Evolutionary conservation across 2,797 vertebrate species (phyloP).

Genomic region (Tokudaia tokunoshimensis): DNA sequence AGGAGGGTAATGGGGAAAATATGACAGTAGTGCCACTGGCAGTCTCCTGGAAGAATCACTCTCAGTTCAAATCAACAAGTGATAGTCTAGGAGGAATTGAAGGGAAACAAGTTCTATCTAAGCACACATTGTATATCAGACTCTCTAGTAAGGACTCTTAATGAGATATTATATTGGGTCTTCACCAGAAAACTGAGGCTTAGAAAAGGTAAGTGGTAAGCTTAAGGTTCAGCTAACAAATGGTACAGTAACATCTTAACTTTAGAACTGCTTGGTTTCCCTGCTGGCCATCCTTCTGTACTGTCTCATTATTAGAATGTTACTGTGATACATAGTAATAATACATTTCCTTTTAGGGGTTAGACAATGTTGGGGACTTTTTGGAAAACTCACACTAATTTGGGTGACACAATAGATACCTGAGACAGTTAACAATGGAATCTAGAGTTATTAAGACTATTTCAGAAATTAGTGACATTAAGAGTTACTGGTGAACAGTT

Average conservation of each 20-base stretch:
- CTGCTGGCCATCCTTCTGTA: not conserved
- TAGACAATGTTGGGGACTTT: not conserved
- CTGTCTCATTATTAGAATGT: conserved; percentile 9
- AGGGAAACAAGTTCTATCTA: not conserved
- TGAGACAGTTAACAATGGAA: conserved; percentile 50
- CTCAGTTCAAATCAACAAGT: conserved; percentile 73
- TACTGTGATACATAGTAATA: conserved; percentile 36
- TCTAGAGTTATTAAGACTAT: conserved; percentile 55
- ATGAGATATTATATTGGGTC: not conserved
- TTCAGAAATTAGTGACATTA: conserved; percentile 38
- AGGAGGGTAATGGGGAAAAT: not conserved
- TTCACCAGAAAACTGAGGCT: conserved; percentile 3
- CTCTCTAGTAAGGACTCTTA: not conserved
- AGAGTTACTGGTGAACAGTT: conserved; percentile 45
- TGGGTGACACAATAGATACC: conserved; percentile 12
- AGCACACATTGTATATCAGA: not conserved
- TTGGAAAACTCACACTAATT: not conserved
- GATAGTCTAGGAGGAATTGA: conserved; percentile 24
- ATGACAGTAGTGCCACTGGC: not conserved
- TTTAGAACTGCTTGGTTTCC: not conserved
- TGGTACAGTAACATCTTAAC: conserved; percentile 6
- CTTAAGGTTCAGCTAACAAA: conserved; percentile 9
- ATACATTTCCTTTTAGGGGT: not conserved
- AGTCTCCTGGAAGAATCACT: not conserved
- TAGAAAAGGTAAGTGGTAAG: conserved; percentile 42